A percentile compares a stretch with the other conserved stretches of the same genome.
Evolutionary conservation across 2,797 vertebrate species (phyloP).

Genomic region (Apogon hyalosoma): DNA sequence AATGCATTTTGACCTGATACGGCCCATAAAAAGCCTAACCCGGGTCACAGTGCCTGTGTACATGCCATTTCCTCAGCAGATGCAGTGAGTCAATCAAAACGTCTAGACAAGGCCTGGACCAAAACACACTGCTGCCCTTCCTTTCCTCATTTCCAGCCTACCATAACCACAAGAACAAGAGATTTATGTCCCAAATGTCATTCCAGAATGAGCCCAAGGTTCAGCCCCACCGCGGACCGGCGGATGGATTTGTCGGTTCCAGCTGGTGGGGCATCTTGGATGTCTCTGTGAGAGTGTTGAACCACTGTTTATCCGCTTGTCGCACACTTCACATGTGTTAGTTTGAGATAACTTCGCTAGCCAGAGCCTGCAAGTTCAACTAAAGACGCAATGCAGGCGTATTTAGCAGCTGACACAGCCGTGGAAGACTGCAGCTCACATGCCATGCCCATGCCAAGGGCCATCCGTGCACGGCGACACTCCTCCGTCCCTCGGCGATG

Average conservation of each 20-base stretch:
- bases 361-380: conserved; percentile 27
- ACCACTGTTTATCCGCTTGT: conserved; percentile 4
- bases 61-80: conserved; percentile 19
- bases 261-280: conserved; percentile 16
- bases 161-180: conserved; percentile 14
- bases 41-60: conserved; percentile 5
- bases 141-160: conserved; percentile 18
- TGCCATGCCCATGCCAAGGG: conserved; percentile 49
- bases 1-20: conserved; percentile 3
- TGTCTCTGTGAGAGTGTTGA: not conserved
- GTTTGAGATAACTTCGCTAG: conserved; percentile 8
- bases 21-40: conserved; percentile 4
- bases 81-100: conserved; percentile 43
- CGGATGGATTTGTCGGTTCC: conserved; percentile 36
- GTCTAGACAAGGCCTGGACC: conserved; percentile 53
- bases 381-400: conserved; percentile 71
- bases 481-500: conserved; percentile 8
- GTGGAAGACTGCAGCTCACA: conserved; percentile 51
- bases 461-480: conserved; percentile 41
- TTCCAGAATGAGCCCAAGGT: conserved; percentile 32
- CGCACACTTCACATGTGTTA: not conserved
- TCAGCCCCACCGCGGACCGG: conserved; percentile 17
- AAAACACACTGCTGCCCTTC: conserved; percentile 52
- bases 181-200: conserved; percentile 40
- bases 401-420: conserved; percentile 57